Conservation (phyloP, 2,888 invertebrate genomes). For the Drosophila seclusa region DNA sequence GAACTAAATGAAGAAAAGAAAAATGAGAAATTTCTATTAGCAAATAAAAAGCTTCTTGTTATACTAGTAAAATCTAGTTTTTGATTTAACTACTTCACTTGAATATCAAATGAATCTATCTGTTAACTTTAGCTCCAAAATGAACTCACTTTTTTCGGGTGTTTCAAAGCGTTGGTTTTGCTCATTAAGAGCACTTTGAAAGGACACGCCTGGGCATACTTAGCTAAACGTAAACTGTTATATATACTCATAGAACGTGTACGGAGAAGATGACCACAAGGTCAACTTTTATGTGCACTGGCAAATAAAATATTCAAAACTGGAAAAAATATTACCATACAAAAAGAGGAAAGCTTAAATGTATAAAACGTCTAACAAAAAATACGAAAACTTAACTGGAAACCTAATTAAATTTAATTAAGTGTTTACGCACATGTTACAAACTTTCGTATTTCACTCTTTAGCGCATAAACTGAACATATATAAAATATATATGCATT, state of each 20-base stretch:
- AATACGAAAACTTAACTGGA: slow-evolving; percentile 12
- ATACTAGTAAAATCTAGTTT: neutral
- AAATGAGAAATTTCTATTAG: slow-evolving; percentile 16
- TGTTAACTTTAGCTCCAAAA: neutral
- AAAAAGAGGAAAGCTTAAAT: slow-evolving; percentile 9
- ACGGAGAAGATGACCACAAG: slow-evolving; percentile 3
- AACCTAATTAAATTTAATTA: slow-evolving; percentile 60
- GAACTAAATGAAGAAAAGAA: neutral
- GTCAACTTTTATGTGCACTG: slow-evolving; percentile 30
- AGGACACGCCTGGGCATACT: slow-evolving; percentile 24
- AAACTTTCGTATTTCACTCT: slow-evolving; percentile 64
- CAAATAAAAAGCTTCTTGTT: slow-evolving; percentile 10
- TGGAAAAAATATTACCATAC: slow-evolving; percentile 12
- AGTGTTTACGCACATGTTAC: slow-evolving; percentile 68
- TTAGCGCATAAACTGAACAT: slow-evolving; percentile 28
- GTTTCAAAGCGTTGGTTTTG: slow-evolving; percentile 19
- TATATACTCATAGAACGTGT: slow-evolving; percentile 46
- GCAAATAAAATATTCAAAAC: slow-evolving; percentile 10
- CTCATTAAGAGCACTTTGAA: slow-evolving; percentile 13
- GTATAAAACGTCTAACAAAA: slow-evolving; percentile 25
- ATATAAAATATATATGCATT: slow-evolving; percentile 16
- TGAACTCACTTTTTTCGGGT: slow-evolving; percentile 21
- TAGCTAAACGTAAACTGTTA: slow-evolving; percentile 39
- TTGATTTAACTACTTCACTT: neutral
- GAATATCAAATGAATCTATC: slow-evolving; percentile 10